Evolutionary conservation across 2,113 vertebrate genomes (phyloP), one percentile per base, ranked within the genome.

Genomic region (Enhydra lutris): DNA sequence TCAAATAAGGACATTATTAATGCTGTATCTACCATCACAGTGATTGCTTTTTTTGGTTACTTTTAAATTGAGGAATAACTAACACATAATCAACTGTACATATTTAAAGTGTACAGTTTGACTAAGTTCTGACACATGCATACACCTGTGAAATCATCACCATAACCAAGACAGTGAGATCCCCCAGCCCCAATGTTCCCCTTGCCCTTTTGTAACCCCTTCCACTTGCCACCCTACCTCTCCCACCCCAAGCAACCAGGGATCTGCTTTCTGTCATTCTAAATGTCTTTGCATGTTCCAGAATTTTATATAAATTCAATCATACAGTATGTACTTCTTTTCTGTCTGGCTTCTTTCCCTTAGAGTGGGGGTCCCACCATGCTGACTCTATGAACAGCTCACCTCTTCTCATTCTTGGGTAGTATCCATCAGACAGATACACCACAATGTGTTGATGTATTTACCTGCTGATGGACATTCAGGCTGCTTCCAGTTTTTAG

Each of bases 301-400:
- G 29, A 95, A 82, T 78, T 69, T 59, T 71, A 92, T 89, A 84
- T 57, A 95, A 76, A 82, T 59, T 47, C 34, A 92, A 87, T 80
- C 14, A 61, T 52, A 76, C 10, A 65, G 4, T 45, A 50, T n/a
- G 5, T 65, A 50, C 20, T 45, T 63, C 14, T 21, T 45, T 73
- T 50, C 45, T 17, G 26, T 52, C 29, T 73, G 45, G 36, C 29
- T 81, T 92, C 42, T 95, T 73, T 88, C 29, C 52, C 36, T 82
- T 55, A 52, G 10, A 52, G n/a, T 29, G 12, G 55, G 20, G 59
- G 29, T 14, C 42, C 42, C 67, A 36, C n/a, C n/a, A 36, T 3
- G 34, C 20, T 86, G 31, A 81, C 57, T 45, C 0, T 63, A 63
- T 69, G 73, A 94, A 21, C 21, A 87, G 47, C 55, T 96, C 12